Evolutionary conservation across 92 coral and sea anemone genomes (phyloP), one percentile per base, ranked within the genome.

Genomic region (Micromussa lordhowensis): DNA sequence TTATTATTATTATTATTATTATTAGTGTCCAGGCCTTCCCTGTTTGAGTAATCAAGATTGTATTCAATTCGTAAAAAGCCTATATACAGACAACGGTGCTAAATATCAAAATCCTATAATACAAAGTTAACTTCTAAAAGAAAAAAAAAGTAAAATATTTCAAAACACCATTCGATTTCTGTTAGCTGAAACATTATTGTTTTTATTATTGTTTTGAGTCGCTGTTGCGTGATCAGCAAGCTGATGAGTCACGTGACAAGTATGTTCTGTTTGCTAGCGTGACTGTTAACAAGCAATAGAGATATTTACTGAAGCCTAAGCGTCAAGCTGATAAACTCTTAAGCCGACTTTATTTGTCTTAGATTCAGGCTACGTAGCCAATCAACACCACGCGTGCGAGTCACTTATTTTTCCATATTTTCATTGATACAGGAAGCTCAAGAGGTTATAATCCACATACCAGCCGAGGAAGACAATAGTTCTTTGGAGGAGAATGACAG

Each of bases 351-450:
- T 0, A 3, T 36, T 36, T 5, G 38, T 2, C 38, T 36, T 36
- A 9, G 24, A 29, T 71, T 32, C 17, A 31, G 77, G 17, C 8
- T 13, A 8, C 22, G 18, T 69, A n/a, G 32, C 21, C 32, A 24
- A 12, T 12, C 26, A 71, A 71, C 44, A 32, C 4, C 36, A 0
- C n/a, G 21, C 38, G n/a, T 18, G 14, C n/a, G 5, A 17, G 48
- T 44, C 0, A 18, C 21, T 29, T 66, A 19, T 3, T 76, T 61
- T 40, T 18, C 26, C 6, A 7, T 49, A 34, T 70, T 58, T 70
- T 32, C 5, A 31, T 73, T 35, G 18, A 5, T 13, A 77, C 86
- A 95, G 98, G 98, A 95, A 80, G 98, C 91, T 44, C 94, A 88
- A 66, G 96, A 95, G 53, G 92, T 87, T 24, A 78, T 82, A 38